These are phyloP conservation scores for Euplagia quadripunctaria DNA, from an alignment of 2,888 invertebrate genomes.

Conservation along the genomic window DNA sequence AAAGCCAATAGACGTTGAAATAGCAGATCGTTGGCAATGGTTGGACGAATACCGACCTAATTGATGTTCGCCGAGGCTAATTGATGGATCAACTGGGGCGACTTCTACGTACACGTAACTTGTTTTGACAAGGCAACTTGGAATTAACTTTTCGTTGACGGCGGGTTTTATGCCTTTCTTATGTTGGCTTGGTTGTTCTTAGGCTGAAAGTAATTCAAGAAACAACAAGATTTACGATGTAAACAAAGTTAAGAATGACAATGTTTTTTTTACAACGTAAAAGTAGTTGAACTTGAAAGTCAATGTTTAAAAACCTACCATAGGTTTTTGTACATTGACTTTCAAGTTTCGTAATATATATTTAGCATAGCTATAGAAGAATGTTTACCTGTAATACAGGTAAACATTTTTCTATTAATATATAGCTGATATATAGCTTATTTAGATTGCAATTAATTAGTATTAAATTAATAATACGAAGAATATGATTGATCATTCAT, in stretches of 20 bases:
- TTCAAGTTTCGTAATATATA: no score
- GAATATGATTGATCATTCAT: no score
- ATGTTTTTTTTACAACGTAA: background rate
- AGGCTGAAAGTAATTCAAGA: constrained; percentile 9
- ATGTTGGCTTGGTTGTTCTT: constrained; percentile 19
- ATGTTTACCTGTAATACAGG: no score
- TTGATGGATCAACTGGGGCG: constrained; percentile 32
- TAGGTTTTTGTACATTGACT: background rate
- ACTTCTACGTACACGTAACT: constrained; percentile 36
- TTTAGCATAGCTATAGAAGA: no score
- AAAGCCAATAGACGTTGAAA: constrained; percentile 35
- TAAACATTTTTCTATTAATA: no score
- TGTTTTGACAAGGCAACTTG: constrained; percentile 40
- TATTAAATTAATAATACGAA: no score
- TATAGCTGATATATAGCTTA: no score
- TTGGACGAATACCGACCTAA: constrained; percentile 31
- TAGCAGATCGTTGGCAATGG: constrained; percentile 27
- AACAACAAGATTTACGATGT: background rate
- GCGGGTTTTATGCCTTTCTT: constrained; percentile 31
- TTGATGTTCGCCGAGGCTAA: constrained; percentile 40
- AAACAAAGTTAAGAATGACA: background rate
- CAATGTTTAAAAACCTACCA: no score
- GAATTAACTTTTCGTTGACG: constrained; percentile 23
- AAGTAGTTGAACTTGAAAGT: no score
- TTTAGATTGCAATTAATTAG: no score